Percentiles rank a stretch among this genome's conserved stretches.
These are phyloP conservation scores for Cuniculus paca DNA, from an alignment of 2,797 vertebrate species.

Conservation along the genomic window DNA sequence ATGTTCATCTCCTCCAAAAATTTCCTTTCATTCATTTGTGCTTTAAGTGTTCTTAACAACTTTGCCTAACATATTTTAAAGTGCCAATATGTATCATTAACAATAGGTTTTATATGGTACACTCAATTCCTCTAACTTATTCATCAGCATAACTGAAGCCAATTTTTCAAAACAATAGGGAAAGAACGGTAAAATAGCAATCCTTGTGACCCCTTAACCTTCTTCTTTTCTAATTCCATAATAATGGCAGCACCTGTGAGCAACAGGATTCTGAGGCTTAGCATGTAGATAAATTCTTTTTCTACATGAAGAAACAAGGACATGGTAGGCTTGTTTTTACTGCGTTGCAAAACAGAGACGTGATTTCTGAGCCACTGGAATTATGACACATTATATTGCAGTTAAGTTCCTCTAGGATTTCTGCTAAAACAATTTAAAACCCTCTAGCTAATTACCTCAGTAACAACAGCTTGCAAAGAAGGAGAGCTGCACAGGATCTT, in stretches of 20 bases:
- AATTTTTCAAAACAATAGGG: background rate
- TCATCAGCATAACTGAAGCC: background rate
- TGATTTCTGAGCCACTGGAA: background rate
- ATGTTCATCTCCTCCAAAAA: background rate
- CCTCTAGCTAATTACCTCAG: slow-evolving; percentile 1
- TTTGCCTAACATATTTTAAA: background rate
- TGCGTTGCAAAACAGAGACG: background rate
- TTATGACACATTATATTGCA: slow-evolving; percentile 23
- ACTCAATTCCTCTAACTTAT: background rate
- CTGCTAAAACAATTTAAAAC: slow-evolving; percentile 9
- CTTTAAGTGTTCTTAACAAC: background rate
- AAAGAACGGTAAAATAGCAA: background rate
- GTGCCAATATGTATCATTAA: background rate
- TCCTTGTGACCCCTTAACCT: background rate
- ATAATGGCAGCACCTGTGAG: background rate
- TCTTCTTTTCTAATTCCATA: background rate
- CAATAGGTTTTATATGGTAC: background rate
- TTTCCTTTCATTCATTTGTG: background rate
- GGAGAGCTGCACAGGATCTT: background rate
- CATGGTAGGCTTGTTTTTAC: background rate
- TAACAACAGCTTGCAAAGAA: background rate
- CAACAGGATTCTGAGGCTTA: background rate
- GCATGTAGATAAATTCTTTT: background rate
- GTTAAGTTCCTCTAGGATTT: slow-evolving; percentile 31
- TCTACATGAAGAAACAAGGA: background rate